Conservation (phyloP, 2,113 vertebrate species). For the Epinephelus lanceolatus region DNA sequence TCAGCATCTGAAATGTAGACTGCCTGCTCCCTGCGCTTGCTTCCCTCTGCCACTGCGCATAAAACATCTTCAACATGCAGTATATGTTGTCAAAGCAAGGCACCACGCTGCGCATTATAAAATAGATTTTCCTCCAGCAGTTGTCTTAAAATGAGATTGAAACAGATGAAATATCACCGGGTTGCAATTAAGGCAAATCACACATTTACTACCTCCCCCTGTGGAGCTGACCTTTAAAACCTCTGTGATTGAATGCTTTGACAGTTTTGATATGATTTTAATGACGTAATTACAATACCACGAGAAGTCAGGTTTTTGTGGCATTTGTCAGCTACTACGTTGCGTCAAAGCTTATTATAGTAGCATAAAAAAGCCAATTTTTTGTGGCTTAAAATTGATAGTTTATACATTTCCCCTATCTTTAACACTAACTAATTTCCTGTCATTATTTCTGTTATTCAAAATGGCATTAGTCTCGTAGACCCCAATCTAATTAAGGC, state of each 20-base stretch:
- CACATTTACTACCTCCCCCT: conserved; percentile 26
- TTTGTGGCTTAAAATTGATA: conserved; percentile 1
- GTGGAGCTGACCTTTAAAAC: conserved; percentile 30
- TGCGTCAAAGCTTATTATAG: conserved; percentile 14
- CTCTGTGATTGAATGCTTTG: conserved; percentile 39
- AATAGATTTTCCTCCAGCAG: conserved; percentile 33
- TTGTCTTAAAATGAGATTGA: conserved; percentile 35
- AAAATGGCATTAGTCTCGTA: conserved; percentile 66
- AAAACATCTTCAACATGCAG: conserved; percentile 32
- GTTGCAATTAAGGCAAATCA: conserved; percentile 55
- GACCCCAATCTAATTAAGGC: conserved; percentile 72
- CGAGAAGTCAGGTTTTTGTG: not conserved
- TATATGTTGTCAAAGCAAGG: conserved; percentile 36
- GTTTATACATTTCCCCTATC: conserved; percentile 40
- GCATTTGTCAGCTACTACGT: not conserved
- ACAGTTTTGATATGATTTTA: conserved; percentile 25
- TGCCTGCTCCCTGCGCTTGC: conserved; percentile 22
- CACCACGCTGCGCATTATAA: conserved; percentile 17
- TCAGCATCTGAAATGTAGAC: conserved; percentile 44
- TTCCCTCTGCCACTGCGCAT: conserved; percentile 5
- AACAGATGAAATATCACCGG: conserved; percentile 39
- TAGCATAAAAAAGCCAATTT: not conserved
- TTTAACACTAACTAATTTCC: conserved; percentile 65
- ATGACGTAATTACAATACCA: conserved; percentile 19
- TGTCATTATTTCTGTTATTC: conserved; percentile 68